Evolutionary conservation across 2,888 invertebrate species (phyloP), one percentile per base, ranked within the genome.

Genomic region (Pseudococcus longispinus): DNA sequence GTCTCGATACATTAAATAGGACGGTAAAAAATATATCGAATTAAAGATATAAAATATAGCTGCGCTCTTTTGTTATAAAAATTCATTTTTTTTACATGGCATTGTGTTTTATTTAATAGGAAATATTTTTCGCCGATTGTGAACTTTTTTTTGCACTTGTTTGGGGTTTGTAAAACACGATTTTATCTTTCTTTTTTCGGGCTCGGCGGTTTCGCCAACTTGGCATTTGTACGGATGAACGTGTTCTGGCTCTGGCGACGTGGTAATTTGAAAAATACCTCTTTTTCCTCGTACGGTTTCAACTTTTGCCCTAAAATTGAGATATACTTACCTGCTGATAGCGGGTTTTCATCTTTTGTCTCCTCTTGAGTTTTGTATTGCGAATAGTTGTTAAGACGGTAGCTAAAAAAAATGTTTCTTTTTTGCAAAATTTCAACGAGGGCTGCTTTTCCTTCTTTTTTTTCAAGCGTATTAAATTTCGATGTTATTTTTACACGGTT

Each of bases 51-150:
- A 70, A 70, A 70, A 70, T 32, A 60, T 55, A 60, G 5, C 60
- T 23, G 9, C 2, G 13, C 29, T 26, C 70, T 29, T 29, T 70
- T 70, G 70, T 70, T 29, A 60, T 11, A 70, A 70, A 65, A 65
- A 29, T 70, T 29, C 65, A 3, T 29, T 70, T 70, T 70, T 70
- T 65, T 29, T 70, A 26, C 26, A 70, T 13, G 11, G 70, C 29
- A 70, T 70, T 70, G 70, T 70, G 70, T 70, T 70, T 32, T 29
- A 29, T 70, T 70, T 70, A 70, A 70, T 70, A 8, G 70, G 29
- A 70, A 70, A 70, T 70, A 70, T 70, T 70, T 70, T 70, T 70
- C 29, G 70, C 29, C 70, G 15, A 70, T 65, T 15, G 60, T 60
- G 70, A 26, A 18, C 70, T 29, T 70, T 70, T 65, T 70, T 70